phyloP scores from a whole-genome alignment of 2,113 vertebrate genomes.

The Ailurus styani region DNA sequence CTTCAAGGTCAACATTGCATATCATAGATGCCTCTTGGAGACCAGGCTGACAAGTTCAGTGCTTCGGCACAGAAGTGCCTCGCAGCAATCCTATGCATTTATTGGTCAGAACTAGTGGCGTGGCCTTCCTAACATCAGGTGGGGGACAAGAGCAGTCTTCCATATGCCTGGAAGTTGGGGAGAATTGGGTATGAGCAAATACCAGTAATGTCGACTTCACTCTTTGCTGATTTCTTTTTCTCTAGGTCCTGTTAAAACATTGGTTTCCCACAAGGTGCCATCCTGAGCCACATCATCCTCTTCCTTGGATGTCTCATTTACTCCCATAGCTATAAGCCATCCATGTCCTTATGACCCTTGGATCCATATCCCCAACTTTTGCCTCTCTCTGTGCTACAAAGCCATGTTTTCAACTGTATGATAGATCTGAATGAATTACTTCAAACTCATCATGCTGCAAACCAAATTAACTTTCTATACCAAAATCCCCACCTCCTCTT shows the following conservation, averaged over 20 bases:
- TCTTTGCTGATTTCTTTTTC: neutral
- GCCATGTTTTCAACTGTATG: neutral
- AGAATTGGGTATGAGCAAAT: neutral
- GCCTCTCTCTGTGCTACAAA: neutral
- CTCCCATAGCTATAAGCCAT: neutral
- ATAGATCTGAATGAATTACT: neutral
- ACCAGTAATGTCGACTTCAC: neutral
- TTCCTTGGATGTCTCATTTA: neutral
- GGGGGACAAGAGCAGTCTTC: neutral
- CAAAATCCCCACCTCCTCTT: neutral
- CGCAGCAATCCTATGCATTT: neutral
- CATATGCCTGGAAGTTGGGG: neutral
- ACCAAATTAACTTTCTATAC: neutral
- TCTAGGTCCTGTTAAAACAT: neutral
- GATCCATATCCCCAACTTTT: neutral
- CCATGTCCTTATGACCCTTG: neutral
- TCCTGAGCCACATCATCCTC: neutral
- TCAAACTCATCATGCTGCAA: neutral
- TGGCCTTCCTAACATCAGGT: neutral
- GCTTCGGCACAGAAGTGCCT: neutral
- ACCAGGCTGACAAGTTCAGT: neutral
- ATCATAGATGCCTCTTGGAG: neutral
- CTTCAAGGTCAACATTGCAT: neutral
- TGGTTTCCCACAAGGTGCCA: neutral
- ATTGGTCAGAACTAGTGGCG: neutral